Evolutionary conservation across 2,888 invertebrate genomes (phyloP).

Genomic region (Pomacea canaliculata): DNA sequence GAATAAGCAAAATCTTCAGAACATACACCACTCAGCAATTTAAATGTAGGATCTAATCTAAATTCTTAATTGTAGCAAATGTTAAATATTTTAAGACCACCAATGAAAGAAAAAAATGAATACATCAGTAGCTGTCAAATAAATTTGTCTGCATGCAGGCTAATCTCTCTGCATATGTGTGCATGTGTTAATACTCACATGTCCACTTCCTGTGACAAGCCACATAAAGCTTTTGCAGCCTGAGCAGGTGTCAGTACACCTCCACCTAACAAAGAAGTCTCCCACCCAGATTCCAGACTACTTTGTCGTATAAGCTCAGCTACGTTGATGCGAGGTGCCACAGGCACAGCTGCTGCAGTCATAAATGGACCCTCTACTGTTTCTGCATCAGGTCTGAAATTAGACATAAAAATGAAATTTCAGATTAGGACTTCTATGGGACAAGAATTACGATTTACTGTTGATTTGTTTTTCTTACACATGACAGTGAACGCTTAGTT

Average conservation of each 20-base stretch:
- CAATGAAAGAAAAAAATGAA: no score
- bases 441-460: no score
- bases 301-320: conserved; percentile 78
- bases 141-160: no score
- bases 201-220: conserved; percentile 90
- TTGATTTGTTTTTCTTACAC: no score
- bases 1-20: no score
- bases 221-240: conserved; percentile 90
- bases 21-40: no score
- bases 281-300: conserved; percentile 72
- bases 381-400: conserved; percentile 42
- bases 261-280: conserved; percentile 69
- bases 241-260: conserved; percentile 76
- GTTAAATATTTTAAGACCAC: no score
- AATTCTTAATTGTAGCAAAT: no score
- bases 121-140: no score
- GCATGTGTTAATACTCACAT: conserved; percentile 67
- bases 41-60: no score
- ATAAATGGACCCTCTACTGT: conserved; percentile 51
- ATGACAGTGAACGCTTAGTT: no score
- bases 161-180: no score
- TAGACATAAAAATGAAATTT: not conserved
- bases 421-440: not conserved
- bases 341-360: conserved; percentile 48
- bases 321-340: conserved; percentile 76